Base-by-base conservation (phyloP, 2,797 vertebrate species). In the Peromyscus attwateri region DNA sequence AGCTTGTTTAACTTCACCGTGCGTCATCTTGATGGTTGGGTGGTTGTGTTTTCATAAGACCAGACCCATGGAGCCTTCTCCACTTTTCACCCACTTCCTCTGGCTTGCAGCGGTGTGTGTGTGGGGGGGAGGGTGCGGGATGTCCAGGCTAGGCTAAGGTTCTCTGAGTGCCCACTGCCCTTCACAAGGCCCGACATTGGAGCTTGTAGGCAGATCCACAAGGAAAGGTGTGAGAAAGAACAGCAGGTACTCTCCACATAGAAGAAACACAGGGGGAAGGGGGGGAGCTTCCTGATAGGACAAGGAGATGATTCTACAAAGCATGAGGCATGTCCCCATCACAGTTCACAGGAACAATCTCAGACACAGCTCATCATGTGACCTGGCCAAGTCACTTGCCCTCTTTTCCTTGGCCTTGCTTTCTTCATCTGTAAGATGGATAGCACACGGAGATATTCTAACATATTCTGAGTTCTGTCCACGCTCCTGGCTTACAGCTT, bases 351-450 rank as follows among this genome's bases (percentile, higher is more conserved):
- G 57, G 55, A 57, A 12, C 60, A 60, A 79, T 37, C 34, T 29
- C 4, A 19, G 84, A 11, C 13, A 46, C 43, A 81, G 75, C 27
- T 19, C 49, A 19, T 21, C 17, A 46, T 2, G 4, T 55, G 75
- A 34, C 10, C 71, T 95, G 43, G 23, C 73, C 52, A 37, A 79
- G n/a, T 80, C 88, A 92, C n/a, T 52, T 89, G 43, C 25, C 43
- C 40, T 92, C 92, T 64, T 73, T 87, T 73, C 52, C 43, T 89
- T 73, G 55, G n/a, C 34, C 66, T 95, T 31, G 68, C 27, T 79
- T 92, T n/a, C 52, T 94, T 93, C 37, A 23, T 95, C 55, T 82
- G 12, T 87, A 75, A 93, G 79, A 79, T 55, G 81, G 37, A 52
- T 75, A 19, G 8, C 6, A 12, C 66, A 40, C 19, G 57, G 34